These are phyloP conservation scores for Anthopleura sola DNA, from an alignment of 64 coral and sea anemone species.

Conservation along the genomic window DNA sequence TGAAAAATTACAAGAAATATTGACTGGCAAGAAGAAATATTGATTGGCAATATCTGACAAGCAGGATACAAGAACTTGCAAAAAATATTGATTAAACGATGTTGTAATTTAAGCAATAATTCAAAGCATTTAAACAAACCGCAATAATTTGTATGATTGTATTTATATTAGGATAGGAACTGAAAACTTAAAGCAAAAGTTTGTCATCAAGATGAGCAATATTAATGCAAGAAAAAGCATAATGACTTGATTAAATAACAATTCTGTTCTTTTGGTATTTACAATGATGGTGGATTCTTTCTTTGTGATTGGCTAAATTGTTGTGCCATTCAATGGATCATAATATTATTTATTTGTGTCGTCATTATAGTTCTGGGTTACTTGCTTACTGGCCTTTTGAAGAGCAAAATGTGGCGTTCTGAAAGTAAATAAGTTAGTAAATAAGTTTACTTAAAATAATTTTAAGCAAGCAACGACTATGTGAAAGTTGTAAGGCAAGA, in stretches of 20 bases:
- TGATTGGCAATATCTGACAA: background rate
- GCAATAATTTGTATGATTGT: too few species aligned
- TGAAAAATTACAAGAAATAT: too few species aligned
- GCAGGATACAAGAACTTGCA: background rate
- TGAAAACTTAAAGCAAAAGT: background rate
- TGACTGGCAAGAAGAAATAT: too few species aligned
- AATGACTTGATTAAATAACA: background rate
- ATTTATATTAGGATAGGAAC: too few species aligned
- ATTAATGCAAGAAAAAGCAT: too few species aligned
- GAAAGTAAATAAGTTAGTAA: background rate
- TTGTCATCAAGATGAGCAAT: background rate
- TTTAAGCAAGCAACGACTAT: background rate
- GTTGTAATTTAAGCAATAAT: background rate
- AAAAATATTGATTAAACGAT: background rate
- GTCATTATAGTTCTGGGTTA: background rate
- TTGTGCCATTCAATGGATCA: background rate
- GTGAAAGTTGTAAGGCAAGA: too few species aligned
- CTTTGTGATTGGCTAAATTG: background rate
- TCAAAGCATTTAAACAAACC: too few species aligned
- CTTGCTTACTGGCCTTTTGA: constrained; percentile 33
- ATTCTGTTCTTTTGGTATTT: background rate
- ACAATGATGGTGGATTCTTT: background rate
- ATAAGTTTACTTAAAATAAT: background rate
- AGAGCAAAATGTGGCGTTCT: constrained; percentile 60
- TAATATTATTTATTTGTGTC: background rate